phyloP scores from a whole-genome alignment of 2,113 vertebrate species.

The Cyprinodon tularosa region DNA sequence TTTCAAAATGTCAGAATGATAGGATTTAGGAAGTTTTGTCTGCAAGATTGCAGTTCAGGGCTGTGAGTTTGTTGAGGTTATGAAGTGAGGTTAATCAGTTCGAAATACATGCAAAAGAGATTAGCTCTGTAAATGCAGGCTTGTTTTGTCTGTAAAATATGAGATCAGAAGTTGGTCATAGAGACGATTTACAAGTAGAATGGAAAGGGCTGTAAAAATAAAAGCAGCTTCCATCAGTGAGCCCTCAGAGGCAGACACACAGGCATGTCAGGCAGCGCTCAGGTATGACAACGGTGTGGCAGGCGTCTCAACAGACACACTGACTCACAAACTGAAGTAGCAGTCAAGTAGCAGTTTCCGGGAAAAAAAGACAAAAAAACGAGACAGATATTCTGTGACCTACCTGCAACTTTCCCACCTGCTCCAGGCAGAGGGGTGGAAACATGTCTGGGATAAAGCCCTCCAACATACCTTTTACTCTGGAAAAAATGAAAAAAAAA shows the following conservation, averaged over 20 bases:
- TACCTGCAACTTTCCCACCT: slow-evolving; percentile 40
- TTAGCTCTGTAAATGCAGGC: neutral
- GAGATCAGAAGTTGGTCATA: slow-evolving; percentile 8
- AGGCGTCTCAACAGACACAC: slow-evolving; percentile 42
- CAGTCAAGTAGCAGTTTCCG: neutral
- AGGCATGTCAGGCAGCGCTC: slow-evolving; percentile 74
- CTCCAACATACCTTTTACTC: neutral
- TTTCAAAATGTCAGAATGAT: neutral
- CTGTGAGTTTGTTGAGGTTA: neutral
- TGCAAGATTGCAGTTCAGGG: slow-evolving; percentile 23
- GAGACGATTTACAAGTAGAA: slow-evolving; percentile 32
- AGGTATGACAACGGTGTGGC: slow-evolving; percentile 62
- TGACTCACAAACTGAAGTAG: slow-evolving; percentile 71
- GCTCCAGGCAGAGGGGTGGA: slow-evolving; percentile 23
- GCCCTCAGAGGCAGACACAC: slow-evolving; percentile 43
- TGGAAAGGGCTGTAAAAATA: slow-evolving; percentile 28
- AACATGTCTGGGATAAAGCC: slow-evolving; percentile 11
- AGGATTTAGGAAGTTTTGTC: slow-evolving; percentile 10
- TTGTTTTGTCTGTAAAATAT: slow-evolving; percentile 54
- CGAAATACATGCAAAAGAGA: slow-evolving; percentile 1
- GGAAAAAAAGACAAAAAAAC: slow-evolving; percentile 18
- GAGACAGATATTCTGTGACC: slow-evolving; percentile 14
- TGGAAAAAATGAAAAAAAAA: too few species aligned
- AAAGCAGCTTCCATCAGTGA: slow-evolving; percentile 20
- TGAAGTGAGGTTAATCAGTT: slow-evolving; percentile 12